Conservation (phyloP, 2,888 invertebrate genomes). For the Zele albiditarsus region DNA sequence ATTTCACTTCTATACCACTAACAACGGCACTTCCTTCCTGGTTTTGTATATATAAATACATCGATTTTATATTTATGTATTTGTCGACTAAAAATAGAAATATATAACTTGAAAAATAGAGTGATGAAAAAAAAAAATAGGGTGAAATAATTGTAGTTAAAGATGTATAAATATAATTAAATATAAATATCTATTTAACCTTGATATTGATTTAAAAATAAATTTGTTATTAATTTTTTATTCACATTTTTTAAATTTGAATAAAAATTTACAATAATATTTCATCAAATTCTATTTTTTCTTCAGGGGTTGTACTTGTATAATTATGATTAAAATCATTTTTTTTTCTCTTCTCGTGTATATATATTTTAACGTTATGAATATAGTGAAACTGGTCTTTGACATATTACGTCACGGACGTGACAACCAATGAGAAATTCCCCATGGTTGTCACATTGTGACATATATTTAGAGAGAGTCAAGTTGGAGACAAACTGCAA, state of each 20-base stretch:
- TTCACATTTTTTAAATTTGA: too few relatives aligned
- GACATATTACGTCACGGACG: conserved; percentile 27
- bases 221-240: too few relatives aligned
- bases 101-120: background rate
- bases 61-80: background rate
- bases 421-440: conserved; percentile 21
- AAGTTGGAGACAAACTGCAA: background rate
- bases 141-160: too few relatives aligned
- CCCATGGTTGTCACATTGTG: background rate
- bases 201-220: too few relatives aligned
- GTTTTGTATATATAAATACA: conserved; percentile 25
- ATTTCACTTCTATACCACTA: conserved; percentile 51
- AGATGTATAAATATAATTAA: too few relatives aligned
- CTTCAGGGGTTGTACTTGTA: too few relatives aligned
- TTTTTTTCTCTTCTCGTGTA: background rate
- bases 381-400: conserved; percentile 36
- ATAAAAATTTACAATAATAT: too few relatives aligned
- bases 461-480: conserved; percentile 6
- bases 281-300: too few relatives aligned
- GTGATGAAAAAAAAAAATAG: background rate
- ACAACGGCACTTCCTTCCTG: conserved; percentile 52
- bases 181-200: too few relatives aligned
- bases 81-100: background rate
- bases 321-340: too few relatives aligned
- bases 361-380: conserved; percentile 14